These are phyloP conservation scores for Rana temporaria DNA, from an alignment of 2,113 vertebrate genomes.

Conservation along the genomic window DNA sequence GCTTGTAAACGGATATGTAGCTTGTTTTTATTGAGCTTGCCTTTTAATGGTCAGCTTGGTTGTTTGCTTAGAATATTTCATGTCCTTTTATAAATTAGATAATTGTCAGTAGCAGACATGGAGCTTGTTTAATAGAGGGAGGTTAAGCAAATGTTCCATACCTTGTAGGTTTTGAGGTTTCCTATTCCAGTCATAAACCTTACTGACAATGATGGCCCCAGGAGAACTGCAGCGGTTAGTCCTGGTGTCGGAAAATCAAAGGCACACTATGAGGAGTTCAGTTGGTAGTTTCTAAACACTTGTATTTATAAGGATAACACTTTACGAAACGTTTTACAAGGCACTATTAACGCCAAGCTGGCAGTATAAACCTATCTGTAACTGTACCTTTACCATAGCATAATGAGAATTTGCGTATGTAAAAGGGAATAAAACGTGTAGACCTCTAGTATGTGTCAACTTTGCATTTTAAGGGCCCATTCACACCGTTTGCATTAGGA, in stretches of 20 bases:
- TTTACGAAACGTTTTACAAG: no score
- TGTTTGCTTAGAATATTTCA: constrained; percentile 48
- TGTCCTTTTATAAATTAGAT: constrained; percentile 50
- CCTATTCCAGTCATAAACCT: constrained; percentile 50
- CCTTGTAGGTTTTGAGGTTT: constrained; percentile 50
- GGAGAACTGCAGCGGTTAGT: neutral
- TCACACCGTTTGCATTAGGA: no score
- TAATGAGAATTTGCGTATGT: no score
- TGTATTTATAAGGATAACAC: no score
- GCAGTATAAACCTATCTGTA: no score
- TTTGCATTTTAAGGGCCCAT: no score
- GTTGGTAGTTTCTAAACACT: neutral
- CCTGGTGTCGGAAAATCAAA: constrained; percentile 6
- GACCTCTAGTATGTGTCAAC: no score
- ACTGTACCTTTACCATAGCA: no score
- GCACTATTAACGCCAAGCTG: no score
- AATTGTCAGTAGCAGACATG: constrained; percentile 42
- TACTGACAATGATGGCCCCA: constrained; percentile 29
- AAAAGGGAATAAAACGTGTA: no score
- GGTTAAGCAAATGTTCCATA: constrained; percentile 53
- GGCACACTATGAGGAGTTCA: neutral
- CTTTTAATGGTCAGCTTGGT: constrained; percentile 33
- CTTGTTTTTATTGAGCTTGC: constrained; percentile 8
- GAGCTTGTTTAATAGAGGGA: constrained; percentile 31
- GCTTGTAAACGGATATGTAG: neutral